A percentile compares a stretch with the other conserved stretches of the same genome.
These are phyloP conservation scores for Tridacna crocea DNA, from an alignment of 2,888 invertebrate species.

Conservation along the genomic window DNA sequence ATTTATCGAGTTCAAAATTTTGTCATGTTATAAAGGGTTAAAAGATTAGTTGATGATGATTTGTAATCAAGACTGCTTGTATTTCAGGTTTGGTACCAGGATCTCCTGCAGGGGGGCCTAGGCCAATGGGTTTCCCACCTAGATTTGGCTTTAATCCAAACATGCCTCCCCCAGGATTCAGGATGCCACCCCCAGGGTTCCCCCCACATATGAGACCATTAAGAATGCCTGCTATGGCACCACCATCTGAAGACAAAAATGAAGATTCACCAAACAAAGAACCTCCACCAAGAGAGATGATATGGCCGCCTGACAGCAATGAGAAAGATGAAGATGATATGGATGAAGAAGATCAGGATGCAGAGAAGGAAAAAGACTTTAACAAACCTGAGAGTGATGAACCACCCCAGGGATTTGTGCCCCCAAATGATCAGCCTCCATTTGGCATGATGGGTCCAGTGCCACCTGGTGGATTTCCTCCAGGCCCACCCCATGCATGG, in stretches of 20 bases:
- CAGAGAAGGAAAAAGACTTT: conserved; percentile 24
- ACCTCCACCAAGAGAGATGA: conserved; percentile 38
- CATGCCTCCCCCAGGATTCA: conserved; percentile 69
- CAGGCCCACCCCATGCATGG: conserved; percentile 46
- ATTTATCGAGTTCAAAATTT: too few relatives aligned
- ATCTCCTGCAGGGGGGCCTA: conserved; percentile 53
- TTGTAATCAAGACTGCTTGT: too few relatives aligned
- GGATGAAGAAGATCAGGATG: conserved; percentile 56
- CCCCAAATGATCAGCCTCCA: conserved; percentile 26
- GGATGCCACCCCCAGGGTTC: conserved; percentile 68
- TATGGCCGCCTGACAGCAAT: conserved; percentile 62
- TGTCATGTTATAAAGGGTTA: too few relatives aligned
- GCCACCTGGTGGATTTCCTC: conserved; percentile 44
- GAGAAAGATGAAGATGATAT: conserved; percentile 58
- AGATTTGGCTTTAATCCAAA: conserved; percentile 66
- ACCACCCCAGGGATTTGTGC: conserved; percentile 32
- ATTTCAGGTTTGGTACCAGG: conserved; percentile 47
- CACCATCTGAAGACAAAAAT: conserved; percentile 16
- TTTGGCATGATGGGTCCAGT: conserved; percentile 31
- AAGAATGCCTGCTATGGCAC: conserved; percentile 31
- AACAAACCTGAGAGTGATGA: conserved; percentile 2
- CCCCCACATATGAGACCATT: conserved; percentile 30
- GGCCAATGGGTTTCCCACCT: conserved; percentile 60
- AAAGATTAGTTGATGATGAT: too few relatives aligned
- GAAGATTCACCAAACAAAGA: neutral